These are phyloP conservation scores for Pollicipes pollicipes DNA, from an alignment of 1,140 invertebrate genomes.

Conservation along the genomic window DNA sequence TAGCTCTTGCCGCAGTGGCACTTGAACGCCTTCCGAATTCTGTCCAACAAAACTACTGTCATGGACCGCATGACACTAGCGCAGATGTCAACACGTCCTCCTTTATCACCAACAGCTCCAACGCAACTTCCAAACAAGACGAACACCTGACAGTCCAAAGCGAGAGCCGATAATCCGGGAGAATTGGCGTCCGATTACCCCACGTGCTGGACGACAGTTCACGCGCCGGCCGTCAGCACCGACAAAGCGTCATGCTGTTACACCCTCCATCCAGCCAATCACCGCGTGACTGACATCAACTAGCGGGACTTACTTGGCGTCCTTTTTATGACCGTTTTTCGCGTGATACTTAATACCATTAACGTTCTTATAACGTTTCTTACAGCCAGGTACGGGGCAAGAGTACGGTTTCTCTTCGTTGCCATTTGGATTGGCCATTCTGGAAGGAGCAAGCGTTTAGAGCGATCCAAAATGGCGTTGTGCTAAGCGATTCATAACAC, in stretches of 20 bases:
- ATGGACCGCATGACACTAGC: no score
- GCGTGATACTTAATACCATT: constrained; percentile 74
- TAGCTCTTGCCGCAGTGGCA: constrained; percentile 69
- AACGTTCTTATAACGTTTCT: constrained; percentile 69
- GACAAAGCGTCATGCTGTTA: no score
- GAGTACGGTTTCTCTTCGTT: constrained; percentile 51
- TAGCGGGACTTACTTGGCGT: constrained; percentile 38
- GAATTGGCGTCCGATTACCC: no score
- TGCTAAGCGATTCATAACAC: no score
- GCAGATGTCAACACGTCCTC: no score
- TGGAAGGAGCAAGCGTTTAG: no score
- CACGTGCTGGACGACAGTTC: no score
- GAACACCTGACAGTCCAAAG: background rate
- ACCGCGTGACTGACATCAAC: background rate
- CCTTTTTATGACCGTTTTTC: constrained; percentile 64
- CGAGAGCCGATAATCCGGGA: background rate
- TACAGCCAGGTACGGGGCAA: constrained; percentile 64
- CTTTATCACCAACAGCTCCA: constrained; percentile 14
- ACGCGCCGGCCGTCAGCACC: no score
- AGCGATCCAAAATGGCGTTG: no score
- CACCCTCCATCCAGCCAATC: no score
- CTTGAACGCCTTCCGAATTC: constrained; percentile 53
- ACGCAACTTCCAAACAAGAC: constrained; percentile 7
- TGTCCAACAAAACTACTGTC: constrained; percentile 31
- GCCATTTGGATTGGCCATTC: constrained; percentile 25